These are phyloP conservation scores for Nymphalis io DNA, from an alignment of 1,140 invertebrate species.

Conservation along the genomic window DNA sequence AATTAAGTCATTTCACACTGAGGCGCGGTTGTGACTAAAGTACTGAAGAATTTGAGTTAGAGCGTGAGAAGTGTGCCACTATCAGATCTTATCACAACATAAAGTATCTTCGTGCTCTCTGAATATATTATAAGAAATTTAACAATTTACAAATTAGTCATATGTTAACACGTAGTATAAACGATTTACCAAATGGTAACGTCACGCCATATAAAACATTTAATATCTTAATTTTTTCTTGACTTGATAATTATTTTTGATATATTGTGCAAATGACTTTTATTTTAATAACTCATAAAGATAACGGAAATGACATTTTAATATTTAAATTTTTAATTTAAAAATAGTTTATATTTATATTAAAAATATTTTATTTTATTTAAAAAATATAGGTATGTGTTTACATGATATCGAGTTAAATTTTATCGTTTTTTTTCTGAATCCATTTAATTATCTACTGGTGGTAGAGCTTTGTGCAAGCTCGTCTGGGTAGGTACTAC, in stretches of 20 bases:
- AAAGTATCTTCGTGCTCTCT: constrained; percentile 42
- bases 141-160: constrained; percentile 39
- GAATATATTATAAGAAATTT: constrained; percentile 39
- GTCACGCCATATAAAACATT: neutral
- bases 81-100: constrained; percentile 44
- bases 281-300: neutral
- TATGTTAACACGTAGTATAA: constrained; percentile 29
- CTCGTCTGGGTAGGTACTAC: too few species aligned
- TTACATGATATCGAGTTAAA: too few species aligned
- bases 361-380: too few species aligned
- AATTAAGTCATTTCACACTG: constrained; percentile 36
- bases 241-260: constrained; percentile 14
- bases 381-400: too few species aligned
- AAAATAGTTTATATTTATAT: neutral
- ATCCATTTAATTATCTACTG: too few species aligned
- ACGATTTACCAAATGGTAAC: neutral
- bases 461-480: too few species aligned
- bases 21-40: constrained; percentile 37
- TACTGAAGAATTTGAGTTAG: constrained; percentile 43
- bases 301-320: constrained; percentile 9
- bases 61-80: constrained; percentile 54
- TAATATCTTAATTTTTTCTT: neutral
- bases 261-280: constrained; percentile 8
- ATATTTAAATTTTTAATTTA: neutral
- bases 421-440: too few species aligned